phyloP scores from a whole-genome alignment of 2,888 invertebrate species.

The Coelinius sp. region DNA sequence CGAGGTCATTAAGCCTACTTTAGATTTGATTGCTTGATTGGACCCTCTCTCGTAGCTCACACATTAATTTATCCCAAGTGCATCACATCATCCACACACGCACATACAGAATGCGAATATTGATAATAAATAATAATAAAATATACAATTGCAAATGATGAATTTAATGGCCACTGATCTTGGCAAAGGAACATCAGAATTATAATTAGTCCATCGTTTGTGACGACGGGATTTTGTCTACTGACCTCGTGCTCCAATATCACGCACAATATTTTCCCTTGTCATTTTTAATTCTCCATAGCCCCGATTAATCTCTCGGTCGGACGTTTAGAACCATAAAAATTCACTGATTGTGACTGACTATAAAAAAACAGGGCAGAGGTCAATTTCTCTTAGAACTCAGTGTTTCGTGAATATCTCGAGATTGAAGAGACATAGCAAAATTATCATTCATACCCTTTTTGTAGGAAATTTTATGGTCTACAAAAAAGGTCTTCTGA shows the following conservation, averaged over 20 bases:
- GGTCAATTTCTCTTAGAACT: no score
- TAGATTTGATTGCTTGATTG: slow-evolving; percentile 55
- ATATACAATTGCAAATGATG: background rate
- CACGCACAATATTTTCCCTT: background rate
- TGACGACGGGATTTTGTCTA: background rate
- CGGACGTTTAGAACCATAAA: background rate
- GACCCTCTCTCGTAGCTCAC: slow-evolving; percentile 44
- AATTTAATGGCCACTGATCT: slow-evolving; percentile 5
- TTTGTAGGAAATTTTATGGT: no score
- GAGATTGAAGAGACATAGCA: no score
- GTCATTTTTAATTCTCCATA: background rate
- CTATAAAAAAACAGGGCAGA: no score
- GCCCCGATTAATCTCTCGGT: background rate
- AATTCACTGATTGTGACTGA: background rate
- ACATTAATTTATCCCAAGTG: slow-evolving; percentile 15
- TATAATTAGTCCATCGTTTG: slow-evolving; percentile 24
- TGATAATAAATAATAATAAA: background rate
- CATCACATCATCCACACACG: slow-evolving; percentile 32
- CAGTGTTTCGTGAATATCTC: no score
- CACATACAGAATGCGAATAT: background rate
- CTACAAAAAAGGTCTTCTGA: no score
- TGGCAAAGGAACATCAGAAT: slow-evolving; percentile 11
- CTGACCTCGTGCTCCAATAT: slow-evolving; percentile 9
- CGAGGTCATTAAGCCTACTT: slow-evolving; percentile 53
- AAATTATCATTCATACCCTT: no score